A percentile compares a stretch with the other conserved stretches of the same genome.
Conservation (phyloP, 2,113 vertebrate genomes). For the Todiramphus saurophagus region DNA sequence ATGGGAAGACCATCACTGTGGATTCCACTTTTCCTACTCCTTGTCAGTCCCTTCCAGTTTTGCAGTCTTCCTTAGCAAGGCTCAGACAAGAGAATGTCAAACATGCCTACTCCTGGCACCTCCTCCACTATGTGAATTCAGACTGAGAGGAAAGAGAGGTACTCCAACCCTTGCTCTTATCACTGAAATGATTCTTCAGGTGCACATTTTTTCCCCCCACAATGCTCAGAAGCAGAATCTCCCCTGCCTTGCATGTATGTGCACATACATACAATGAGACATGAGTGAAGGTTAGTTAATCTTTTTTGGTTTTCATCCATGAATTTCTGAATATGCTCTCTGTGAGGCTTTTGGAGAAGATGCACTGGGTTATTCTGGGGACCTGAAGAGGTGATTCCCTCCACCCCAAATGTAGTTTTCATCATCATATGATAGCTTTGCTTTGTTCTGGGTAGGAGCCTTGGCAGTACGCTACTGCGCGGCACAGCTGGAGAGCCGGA, state of each 20-base stretch:
- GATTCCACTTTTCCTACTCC: not conserved
- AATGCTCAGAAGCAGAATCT: not conserved
- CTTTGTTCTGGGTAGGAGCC: not conserved
- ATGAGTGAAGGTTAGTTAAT: not conserved
- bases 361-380: not conserved
- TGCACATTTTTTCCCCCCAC: fast-evolving
- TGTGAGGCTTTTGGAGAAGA: not conserved
- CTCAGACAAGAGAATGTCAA: not conserved
- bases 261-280: not conserved
- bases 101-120: not conserved
- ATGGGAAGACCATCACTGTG: not conserved
- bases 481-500: slow-evolving; percentile 12
- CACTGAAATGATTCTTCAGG: not conserved
- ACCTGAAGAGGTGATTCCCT: not conserved
- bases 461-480: not conserved
- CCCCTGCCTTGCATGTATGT: not conserved
- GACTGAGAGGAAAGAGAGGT: not conserved
- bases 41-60: not conserved
- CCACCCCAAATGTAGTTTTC: fast-evolving
- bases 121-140: not conserved
- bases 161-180: not conserved
- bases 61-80: not conserved
- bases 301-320: not conserved
- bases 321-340: not conserved
- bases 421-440: not conserved